phyloP scores from a whole-genome alignment of 2,797 vertebrate genomes.

The Simalia tracyae region DNA sequence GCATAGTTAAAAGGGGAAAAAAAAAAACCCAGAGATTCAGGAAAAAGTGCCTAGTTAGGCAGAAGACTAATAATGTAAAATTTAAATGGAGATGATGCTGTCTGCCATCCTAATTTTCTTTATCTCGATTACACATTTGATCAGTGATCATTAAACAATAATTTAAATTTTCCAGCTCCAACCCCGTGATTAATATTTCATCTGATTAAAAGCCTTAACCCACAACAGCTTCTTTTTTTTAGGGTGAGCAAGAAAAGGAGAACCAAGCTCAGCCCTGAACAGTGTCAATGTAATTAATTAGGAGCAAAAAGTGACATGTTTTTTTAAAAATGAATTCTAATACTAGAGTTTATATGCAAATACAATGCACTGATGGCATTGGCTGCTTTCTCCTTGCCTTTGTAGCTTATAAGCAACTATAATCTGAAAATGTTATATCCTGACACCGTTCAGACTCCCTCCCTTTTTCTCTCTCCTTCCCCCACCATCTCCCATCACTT shows the following conservation, averaged over 20 bases:
- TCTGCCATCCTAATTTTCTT: conserved; percentile 72
- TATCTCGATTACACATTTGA: conserved; percentile 70
- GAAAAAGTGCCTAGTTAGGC: conserved; percentile 77
- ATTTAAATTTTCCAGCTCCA: conserved; percentile 71
- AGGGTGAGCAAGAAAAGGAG: conserved; percentile 17
- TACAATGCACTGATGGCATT: conserved; percentile 42
- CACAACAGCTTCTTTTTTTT: conserved; percentile 40
- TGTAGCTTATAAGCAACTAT: conserved; percentile 48
- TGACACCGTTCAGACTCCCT: conserved; percentile 15
- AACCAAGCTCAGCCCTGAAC: conserved; percentile 18
- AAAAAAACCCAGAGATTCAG: conserved; percentile 68
- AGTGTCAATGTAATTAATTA: conserved; percentile 72
- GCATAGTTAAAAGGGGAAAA: conserved; percentile 73
- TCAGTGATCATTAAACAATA: conserved; percentile 72
- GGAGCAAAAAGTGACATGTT: conserved; percentile 69
- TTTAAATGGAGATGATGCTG: conserved; percentile 60
- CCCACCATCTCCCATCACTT: conserved; percentile 13
- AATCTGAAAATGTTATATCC: conserved; percentile 41
- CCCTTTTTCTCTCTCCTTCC: not conserved
- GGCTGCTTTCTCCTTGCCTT: conserved; percentile 47
- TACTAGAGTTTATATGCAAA: conserved; percentile 62
- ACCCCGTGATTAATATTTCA: conserved; percentile 65
- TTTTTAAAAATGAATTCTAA: conserved; percentile 49
- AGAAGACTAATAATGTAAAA: conserved; percentile 72
- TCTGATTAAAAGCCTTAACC: conserved; percentile 69